A percentile compares a stretch with the other conserved stretches of the same genome.
These are phyloP conservation scores for Aporophyla nigra DNA, from an alignment of 2,888 invertebrate species.

Conservation along the genomic window DNA sequence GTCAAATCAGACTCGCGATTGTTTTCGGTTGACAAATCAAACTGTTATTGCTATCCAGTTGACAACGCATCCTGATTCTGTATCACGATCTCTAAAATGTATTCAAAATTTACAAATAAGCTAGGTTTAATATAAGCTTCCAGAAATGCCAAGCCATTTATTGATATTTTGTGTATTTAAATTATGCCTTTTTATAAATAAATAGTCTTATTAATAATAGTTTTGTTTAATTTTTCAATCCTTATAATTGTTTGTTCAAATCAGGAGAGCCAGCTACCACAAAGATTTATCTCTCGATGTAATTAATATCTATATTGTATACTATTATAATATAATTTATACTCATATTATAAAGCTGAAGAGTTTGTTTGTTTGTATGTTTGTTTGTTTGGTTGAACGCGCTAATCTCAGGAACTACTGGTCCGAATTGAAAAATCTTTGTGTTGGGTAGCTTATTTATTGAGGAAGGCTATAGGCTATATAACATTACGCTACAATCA, in stretches of 20 bases:
- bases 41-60: not conserved
- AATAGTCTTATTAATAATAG: constrained; percentile 14
- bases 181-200: constrained; percentile 35
- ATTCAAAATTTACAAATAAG: too few species aligned
- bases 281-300: not conserved
- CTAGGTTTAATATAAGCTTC: not conserved
- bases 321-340: too few species aligned
- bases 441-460: too few species aligned
- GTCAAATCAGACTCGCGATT: not conserved
- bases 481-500: too few species aligned
- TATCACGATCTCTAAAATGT: not conserved
- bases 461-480: too few species aligned
- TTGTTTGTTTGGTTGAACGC: too few species aligned
- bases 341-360: too few species aligned
- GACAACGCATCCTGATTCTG: not conserved
- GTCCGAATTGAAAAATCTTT: too few species aligned
- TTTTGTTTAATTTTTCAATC: constrained; percentile 9
- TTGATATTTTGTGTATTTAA: constrained; percentile 45
- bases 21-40: not conserved
- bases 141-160: constrained; percentile 60
- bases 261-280: too few species aligned
- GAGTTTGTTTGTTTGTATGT: too few species aligned
- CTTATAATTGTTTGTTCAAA: not conserved
- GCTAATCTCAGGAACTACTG: too few species aligned
- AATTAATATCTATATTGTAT: too few species aligned